These are phyloP conservation scores for Brachypodius melanocephalos DNA, from an alignment of 2,113 vertebrate species.

Conservation along the genomic window DNA sequence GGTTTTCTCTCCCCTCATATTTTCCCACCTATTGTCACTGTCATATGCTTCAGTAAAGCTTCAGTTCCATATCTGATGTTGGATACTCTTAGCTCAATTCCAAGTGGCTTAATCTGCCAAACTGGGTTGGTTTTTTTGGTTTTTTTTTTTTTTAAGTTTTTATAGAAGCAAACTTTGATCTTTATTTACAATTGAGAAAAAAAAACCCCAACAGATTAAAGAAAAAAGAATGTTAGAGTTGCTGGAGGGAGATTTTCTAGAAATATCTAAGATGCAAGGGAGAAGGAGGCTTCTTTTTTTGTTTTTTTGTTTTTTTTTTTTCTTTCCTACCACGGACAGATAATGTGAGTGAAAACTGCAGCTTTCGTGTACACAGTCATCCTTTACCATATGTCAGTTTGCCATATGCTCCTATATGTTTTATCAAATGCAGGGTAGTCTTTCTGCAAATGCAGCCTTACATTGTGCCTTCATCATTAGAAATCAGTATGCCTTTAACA, in stretches of 20 bases:
- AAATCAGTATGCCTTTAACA: neutral
- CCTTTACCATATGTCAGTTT: neutral
- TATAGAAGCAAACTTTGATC: neutral
- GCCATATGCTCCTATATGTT: neutral
- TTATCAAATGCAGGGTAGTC: neutral
- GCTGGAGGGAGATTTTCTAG: neutral
- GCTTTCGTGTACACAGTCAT: neutral
- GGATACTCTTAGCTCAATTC: neutral
- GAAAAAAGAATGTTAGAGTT: neutral
- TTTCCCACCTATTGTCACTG: neutral
- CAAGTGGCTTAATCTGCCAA: neutral
- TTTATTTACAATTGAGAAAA: neutral
- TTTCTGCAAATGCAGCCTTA: neutral
- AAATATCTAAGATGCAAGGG: neutral
- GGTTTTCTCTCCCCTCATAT: neutral
- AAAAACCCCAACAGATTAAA: neutral
- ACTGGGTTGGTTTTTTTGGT: neutral
- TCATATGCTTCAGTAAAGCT: neutral
- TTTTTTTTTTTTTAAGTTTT: neutral
- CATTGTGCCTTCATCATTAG: neutral
- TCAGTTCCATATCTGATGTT: neutral
- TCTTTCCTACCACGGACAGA: neutral
- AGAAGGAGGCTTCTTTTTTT: neutral
- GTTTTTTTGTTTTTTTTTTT: neutral
- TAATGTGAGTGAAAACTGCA: neutral